Evolutionary conservation across 2,113 vertebrate species (phyloP).

Genomic region (Picathartes gymnocephalus): DNA sequence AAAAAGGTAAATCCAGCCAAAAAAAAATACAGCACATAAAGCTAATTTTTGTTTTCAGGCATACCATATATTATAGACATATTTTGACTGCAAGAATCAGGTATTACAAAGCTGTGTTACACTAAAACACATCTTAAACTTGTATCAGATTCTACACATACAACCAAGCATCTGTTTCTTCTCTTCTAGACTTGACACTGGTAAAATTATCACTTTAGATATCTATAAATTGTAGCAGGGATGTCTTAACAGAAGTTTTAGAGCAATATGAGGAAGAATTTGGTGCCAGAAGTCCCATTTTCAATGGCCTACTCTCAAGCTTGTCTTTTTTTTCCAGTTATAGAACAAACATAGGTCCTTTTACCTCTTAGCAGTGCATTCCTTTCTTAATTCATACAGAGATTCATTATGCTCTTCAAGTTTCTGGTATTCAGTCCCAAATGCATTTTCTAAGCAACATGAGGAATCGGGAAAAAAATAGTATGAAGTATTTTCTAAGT

Average conservation of each 20-base stretch:
- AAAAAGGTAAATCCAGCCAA: neutral
- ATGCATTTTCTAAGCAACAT: conserved; percentile 78
- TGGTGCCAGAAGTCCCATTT: neutral
- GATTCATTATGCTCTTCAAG: conserved; percentile 86
- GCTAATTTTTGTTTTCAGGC: neutral
- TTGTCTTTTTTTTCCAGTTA: neutral
- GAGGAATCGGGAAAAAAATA: neutral
- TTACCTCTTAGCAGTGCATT: conserved; percentile 96
- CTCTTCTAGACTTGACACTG: neutral
- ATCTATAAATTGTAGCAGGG: neutral
- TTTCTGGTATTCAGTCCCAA: conserved; percentile 78
- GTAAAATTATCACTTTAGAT: neutral
- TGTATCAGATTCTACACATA: neutral
- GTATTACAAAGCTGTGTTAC: neutral
- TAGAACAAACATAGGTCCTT: neutral
- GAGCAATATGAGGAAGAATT: neutral
- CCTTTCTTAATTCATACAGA: conserved; percentile 84
- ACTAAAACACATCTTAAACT: neutral
- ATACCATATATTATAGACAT: neutral
- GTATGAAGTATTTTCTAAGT: neutral
- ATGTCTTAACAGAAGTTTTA: neutral
- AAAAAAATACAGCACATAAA: neutral
- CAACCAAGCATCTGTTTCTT: neutral
- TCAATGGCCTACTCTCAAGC: neutral
- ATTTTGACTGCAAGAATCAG: neutral